Base-by-base conservation (phyloP, 2,797 vertebrate species). In the Ctenosaura bakeri region DNA sequence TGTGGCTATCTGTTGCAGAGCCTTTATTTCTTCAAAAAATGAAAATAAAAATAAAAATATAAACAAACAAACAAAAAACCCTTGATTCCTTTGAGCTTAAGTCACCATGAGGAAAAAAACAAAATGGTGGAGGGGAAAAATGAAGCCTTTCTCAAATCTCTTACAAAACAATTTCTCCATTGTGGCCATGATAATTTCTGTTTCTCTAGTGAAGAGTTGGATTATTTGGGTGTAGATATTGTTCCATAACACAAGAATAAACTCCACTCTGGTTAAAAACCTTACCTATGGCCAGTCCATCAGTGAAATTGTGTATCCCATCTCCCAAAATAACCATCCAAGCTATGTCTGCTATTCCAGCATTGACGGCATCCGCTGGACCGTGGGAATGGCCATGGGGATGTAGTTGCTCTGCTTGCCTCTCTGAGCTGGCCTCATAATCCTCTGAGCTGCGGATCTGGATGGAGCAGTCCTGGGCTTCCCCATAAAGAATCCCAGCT, bases 281-380 rank as follows among this genome's bases (percentile, higher is more conserved):
- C 95, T 88, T 89, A 98, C 98, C 98, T 88, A 98, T 98, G 69
- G 98, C 98, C 85, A 98, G 91, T 62, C 98, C 98, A 0, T 98
- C 98, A 0, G 96, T 98, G 89, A 98, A 96, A 95, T 98, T 98
- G 95, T 98, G 98, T 62, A 98, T 95, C 38, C 97, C 97, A 0
- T 98, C 98, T 50, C 98, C 98, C 94, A 98, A 96, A 86, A 98
- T 95, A 86, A 98, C 97, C 98, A 98, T 98, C 98, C 98, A 98
- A 1, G 96, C 97, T 14, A 98, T 66, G 52, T 93, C 97, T 3
- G 96, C 16, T 10, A 96, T 92, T 2, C 92, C 42, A 4, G 91
- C 85, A 5, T 88, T 89, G 18, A 71, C 56, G 73, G 14, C 69
- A 83, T 50, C 94, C 78, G 0, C 97, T 59, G 86, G 98, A 66